These are phyloP conservation scores for Bradypus variegatus DNA, from an alignment of 2,797 vertebrate genomes.

Conservation along the genomic window DNA sequence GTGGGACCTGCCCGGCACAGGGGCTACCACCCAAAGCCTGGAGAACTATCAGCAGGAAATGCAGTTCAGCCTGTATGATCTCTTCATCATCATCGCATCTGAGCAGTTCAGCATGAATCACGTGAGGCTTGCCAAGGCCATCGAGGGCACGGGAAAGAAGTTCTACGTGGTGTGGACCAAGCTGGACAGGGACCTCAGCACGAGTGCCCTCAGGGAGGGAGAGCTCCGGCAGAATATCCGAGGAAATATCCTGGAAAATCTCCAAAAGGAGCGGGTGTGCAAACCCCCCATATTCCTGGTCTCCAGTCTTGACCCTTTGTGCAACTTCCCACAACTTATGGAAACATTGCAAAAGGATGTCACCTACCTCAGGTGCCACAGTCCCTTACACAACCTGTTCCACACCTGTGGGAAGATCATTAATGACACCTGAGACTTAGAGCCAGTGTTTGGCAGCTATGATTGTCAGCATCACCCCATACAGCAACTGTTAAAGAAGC, in stretches of 20 bases:
- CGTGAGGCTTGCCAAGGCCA: slow-evolving; percentile 62
- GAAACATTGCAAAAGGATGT: slow-evolving; percentile 47
- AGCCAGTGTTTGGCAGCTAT: too few species aligned
- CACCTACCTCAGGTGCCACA: neutral
- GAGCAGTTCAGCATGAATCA: slow-evolving; percentile 69
- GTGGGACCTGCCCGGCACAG: slow-evolving; percentile 73
- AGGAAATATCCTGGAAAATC: slow-evolving; percentile 36
- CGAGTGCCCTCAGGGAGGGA: neutral
- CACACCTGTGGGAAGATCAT: neutral
- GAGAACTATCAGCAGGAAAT: slow-evolving; percentile 58
- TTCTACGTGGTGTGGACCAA: slow-evolving; percentile 74
- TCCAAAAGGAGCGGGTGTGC: neutral
- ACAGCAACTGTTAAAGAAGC: too few species aligned
- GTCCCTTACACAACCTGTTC: neutral
- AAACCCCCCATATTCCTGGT: slow-evolving; percentile 32
- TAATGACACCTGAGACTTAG: neutral
- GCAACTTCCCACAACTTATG: slow-evolving; percentile 52
- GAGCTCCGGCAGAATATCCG: slow-evolving; percentile 49
- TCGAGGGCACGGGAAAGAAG: slow-evolving; percentile 57
- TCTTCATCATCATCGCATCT: slow-evolving; percentile 68
- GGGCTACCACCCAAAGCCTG: slow-evolving; percentile 62
- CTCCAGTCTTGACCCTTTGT: neutral
- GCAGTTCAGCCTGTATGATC: slow-evolving; percentile 65
- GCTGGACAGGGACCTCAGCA: slow-evolving; percentile 56
- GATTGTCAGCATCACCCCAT: too few species aligned